These are phyloP conservation scores for Gnathochromis pfefferi DNA, from an alignment of 2,113 vertebrate species.

Conservation along the genomic window DNA sequence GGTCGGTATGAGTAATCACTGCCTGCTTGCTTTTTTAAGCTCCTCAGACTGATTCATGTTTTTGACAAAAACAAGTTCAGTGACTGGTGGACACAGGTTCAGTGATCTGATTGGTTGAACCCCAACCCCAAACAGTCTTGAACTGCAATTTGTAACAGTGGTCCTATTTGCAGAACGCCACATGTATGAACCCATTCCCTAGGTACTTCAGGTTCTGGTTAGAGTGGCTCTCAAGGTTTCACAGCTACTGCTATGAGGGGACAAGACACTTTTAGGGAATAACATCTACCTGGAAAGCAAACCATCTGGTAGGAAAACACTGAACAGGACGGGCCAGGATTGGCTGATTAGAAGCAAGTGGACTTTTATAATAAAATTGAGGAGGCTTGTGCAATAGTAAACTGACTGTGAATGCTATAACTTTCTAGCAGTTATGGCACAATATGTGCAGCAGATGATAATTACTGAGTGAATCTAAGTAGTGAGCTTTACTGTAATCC, in stretches of 20 bases:
- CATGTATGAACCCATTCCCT: accelerated
- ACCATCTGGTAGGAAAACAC: not conserved
- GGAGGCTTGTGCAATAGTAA: not conserved
- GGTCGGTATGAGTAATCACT: accelerated
- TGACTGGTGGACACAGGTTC: not conserved
- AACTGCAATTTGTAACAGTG: not conserved
- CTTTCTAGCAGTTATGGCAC: accelerated
- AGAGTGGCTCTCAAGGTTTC: not conserved
- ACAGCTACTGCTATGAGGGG: not conserved
- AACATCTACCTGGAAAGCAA: not conserved
- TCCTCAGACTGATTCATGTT: not conserved
- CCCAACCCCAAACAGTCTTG: not conserved
- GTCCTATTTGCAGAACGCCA: not conserved
- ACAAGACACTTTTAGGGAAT: not conserved
- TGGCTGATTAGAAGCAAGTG: not conserved
- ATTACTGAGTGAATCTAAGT: not conserved
- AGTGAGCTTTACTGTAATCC: not conserved
- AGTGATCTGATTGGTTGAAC: not conserved
- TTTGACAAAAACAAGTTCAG: not conserved
- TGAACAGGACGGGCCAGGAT: not conserved
- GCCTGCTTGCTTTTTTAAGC: not conserved
- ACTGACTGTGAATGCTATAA: not conserved
- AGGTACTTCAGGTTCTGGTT: not conserved
- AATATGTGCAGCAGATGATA: not conserved
- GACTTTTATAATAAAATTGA: not conserved